Base-by-base conservation (phyloP, 2,797 vertebrate genomes). In the Sorex maritimensis region DNA sequence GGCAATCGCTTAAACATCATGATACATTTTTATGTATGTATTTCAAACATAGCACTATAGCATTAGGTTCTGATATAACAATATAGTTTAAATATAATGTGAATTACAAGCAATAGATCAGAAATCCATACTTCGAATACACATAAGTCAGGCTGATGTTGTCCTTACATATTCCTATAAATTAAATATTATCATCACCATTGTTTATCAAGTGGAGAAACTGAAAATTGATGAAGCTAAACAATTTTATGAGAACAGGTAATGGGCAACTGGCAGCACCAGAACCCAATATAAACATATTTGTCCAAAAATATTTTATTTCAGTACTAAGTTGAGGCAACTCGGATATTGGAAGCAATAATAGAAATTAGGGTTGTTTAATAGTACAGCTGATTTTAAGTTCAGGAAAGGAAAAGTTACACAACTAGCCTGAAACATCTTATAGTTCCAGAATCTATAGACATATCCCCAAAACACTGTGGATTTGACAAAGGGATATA, bases 161-260 rank as follows among this genome's bases (percentile, higher is more conserved):
- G 30, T 74, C 49, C 23, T 78, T 38, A 71, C 17, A 1, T 69
- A 63, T n/a, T 38, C 26, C 3, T 38, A 15, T 49, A n/a, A 71
- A 85, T 63, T 84, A 72, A 38, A 17, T 87, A 68, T 77, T 87
- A 68, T 77, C 79, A 63, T 78, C 34, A 72, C 26, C 9, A 0
- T 46, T 21, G 46, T 72, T 79, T 71, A 78, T 71, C 52, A 85
- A 71, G 17, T 69, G 44, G 84, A 15, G 5, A 69, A 91, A 84
- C 7, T 63, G 49, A 46, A 34, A 30, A 65, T 30, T 4, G 4
- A 5, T 58, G 61, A 21, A 24, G 19, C 61, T 72, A 69, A 91
- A 26, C 52, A 49, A 44, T 72, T 78, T 15, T 6, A 6, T n/a
- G 65, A 67, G n/a, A 41, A 67, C 55, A 67, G 55, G 74, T 24